These are phyloP conservation scores for Tenthredo livida DNA, from an alignment of 2,888 invertebrate species.

Conservation along the genomic window DNA sequence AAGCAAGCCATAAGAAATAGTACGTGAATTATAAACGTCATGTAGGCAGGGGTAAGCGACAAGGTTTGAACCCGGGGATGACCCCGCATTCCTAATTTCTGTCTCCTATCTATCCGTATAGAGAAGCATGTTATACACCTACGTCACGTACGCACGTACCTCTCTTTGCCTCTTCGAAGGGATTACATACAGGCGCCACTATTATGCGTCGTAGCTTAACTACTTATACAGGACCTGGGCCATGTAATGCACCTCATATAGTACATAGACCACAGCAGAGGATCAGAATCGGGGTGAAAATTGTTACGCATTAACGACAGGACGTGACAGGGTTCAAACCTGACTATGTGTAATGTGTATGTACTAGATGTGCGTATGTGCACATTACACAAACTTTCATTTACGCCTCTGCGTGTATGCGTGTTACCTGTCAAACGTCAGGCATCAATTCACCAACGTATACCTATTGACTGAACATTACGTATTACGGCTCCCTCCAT, in stretches of 20 bases:
- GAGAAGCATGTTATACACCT: neutral
- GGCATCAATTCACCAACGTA: neutral
- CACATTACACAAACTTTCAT: neutral
- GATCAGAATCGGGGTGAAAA: constrained; percentile 32
- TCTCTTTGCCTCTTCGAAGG: constrained; percentile 32
- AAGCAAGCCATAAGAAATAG: neutral
- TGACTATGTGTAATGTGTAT: neutral
- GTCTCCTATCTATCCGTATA: neutral
- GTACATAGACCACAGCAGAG: neutral
- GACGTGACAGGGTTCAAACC: constrained; percentile 2
- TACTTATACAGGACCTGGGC: constrained; percentile 39
- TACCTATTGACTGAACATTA: neutral
- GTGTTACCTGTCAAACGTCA: constrained; percentile 17
- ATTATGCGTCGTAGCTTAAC: constrained; percentile 28
- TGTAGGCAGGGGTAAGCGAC: constrained; percentile 6
- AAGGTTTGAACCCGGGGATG: constrained; percentile 37
- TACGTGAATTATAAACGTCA: constrained; percentile 47
- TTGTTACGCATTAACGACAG: constrained; percentile 36
- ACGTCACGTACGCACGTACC: constrained; percentile 21
- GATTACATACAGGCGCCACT: constrained; percentile 38
- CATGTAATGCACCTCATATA: constrained; percentile 15
- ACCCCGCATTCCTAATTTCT: constrained; percentile 51
- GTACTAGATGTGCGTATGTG: no score
- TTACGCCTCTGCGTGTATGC: neutral
- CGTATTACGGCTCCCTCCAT: neutral